phyloP scores from a whole-genome alignment of 2,113 vertebrate species.

The Platanista minor region DNA sequence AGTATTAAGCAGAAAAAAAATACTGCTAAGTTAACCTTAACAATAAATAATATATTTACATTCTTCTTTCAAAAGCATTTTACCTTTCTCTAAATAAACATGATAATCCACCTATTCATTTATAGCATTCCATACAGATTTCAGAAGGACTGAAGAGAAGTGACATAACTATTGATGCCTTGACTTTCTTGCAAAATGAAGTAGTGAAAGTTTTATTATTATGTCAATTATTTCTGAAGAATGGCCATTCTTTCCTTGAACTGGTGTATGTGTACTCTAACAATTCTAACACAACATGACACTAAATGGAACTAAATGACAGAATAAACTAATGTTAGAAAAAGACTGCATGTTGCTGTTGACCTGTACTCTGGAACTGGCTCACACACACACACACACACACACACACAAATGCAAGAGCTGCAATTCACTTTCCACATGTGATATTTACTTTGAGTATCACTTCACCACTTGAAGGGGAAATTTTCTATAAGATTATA shows the following conservation, averaged over 20 bases:
- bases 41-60: not conserved
- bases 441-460: not conserved
- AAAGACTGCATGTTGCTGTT: not conserved
- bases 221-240: constrained; percentile 58
- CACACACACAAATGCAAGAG: not conserved
- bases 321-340: constrained; percentile 43
- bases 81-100: not conserved
- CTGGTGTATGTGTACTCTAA: not conserved
- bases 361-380: not conserved
- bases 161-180: constrained; percentile 20
- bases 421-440: not conserved
- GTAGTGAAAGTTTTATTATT: constrained; percentile 44
- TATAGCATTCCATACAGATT: not conserved
- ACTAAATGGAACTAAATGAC: constrained; percentile 50
- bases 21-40: not conserved
- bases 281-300: constrained; percentile 47
- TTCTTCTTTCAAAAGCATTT: constrained; percentile 10
- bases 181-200: constrained; percentile 34
- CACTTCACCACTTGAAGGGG: not conserved
- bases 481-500: not conserved
- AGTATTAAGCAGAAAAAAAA: not conserved
- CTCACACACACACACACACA: not conserved
- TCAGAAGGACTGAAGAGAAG: not conserved
- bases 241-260: constrained; percentile 12
- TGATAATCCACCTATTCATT: not conserved